A percentile compares a stretch with the other conserved stretches of the same genome.
phyloP scores from a whole-genome alignment of 2,113 vertebrate species.

The Pluvialis apricaria region DNA sequence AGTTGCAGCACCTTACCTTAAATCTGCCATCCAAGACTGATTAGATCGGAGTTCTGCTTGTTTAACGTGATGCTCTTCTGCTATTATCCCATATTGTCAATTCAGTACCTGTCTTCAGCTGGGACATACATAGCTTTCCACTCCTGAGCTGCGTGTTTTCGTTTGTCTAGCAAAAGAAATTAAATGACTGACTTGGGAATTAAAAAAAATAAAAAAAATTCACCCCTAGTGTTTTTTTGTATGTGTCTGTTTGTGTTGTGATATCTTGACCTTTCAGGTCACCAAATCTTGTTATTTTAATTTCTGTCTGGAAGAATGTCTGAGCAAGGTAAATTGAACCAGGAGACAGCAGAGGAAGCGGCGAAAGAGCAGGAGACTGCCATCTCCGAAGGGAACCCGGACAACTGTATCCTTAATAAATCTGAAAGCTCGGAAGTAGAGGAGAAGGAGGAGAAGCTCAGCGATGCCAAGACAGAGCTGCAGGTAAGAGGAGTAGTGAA shows the following conservation, averaged over 20 bases:
- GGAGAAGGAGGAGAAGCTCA: constrained; percentile 74
- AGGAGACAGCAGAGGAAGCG: constrained; percentile 67
- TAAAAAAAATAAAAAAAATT: neutral
- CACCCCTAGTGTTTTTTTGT: neutral
- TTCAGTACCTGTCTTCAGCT: neutral
- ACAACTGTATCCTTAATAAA: constrained; percentile 74
- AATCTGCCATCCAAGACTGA: neutral
- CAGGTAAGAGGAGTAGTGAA: constrained; percentile 65
- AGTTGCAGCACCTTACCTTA: neutral
- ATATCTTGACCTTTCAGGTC: constrained; percentile 65
- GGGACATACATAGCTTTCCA: neutral
- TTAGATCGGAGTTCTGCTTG: neutral
- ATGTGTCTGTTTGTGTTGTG: constrained; percentile 22
- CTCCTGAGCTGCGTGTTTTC: neutral
- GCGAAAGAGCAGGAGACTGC: constrained; percentile 60
- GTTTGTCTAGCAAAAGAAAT: neutral
- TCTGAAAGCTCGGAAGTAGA: constrained; percentile 74
- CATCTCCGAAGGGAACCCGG: constrained; percentile 56
- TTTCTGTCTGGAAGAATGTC: constrained; percentile 79
- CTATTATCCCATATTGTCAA: neutral
- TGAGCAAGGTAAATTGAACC: constrained; percentile 74
- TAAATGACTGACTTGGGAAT: neutral
- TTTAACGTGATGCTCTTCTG: neutral
- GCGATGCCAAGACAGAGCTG: constrained; percentile 65
- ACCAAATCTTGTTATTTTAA: constrained; percentile 66